Evolutionary conservation across 1,140 invertebrate species (phyloP).

Genomic region (Potamilus streckersoni): DNA sequence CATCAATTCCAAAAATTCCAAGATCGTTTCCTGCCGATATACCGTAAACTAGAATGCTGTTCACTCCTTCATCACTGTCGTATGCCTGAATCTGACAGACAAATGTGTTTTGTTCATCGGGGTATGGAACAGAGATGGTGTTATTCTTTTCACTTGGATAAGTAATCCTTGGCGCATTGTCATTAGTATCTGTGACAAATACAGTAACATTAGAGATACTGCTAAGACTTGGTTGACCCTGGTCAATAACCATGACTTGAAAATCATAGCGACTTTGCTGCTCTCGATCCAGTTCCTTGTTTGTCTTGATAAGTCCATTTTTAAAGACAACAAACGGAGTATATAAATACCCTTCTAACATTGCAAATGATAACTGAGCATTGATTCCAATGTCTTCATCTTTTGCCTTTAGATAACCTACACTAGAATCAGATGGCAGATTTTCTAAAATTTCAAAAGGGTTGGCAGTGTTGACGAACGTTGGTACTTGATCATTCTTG

Average conservation of each 20-base stretch:
- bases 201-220: slow-evolving; percentile 70
- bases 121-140: slow-evolving; percentile 39
- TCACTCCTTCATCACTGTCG: slow-evolving; percentile 47
- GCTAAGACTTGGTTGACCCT: slow-evolving; percentile 73
- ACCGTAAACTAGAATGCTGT: slow-evolving; percentile 40
- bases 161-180: slow-evolving; percentile 82
- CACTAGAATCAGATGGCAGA: slow-evolving; percentile 77
- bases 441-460: slow-evolving; percentile 75
- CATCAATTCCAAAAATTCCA: slow-evolving; percentile 87
- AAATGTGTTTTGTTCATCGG: slow-evolving; percentile 28
- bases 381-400: slow-evolving; percentile 92
- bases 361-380: slow-evolving; percentile 82
- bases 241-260: slow-evolving; percentile 77
- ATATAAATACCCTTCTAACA: slow-evolving; percentile 76
- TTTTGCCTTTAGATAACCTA: slow-evolving; percentile 84
- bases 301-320: slow-evolving; percentile 73
- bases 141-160: slow-evolving; percentile 51
- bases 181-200: slow-evolving; percentile 81
- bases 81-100: slow-evolving; percentile 37
- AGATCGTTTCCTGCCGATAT: slow-evolving; percentile 67
- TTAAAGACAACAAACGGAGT: slow-evolving; percentile 74
- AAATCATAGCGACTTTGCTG: slow-evolving; percentile 80
- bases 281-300: slow-evolving; percentile 84
- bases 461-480: slow-evolving; percentile 45
- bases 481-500: slow-evolving; percentile 71